Base-by-base conservation (phyloP, 2,113 vertebrate genomes). In the Rhea pennata region DNA sequence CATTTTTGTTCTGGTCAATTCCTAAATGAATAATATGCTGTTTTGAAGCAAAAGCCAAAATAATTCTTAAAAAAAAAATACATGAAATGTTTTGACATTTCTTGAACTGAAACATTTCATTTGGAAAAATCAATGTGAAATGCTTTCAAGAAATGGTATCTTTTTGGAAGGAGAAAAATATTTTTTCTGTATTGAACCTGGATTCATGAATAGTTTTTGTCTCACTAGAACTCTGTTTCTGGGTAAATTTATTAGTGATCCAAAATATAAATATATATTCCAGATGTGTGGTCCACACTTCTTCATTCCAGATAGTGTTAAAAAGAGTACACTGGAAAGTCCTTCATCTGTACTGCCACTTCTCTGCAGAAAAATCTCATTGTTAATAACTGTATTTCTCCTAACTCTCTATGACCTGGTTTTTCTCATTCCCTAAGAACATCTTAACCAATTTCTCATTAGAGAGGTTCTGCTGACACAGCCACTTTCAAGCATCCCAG, bases 21-120 rank as follows among this genome's bases (percentile, higher is more conserved):
- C 88, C 91, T 78, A 87, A 89, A 80, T 78, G 48, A 2, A 54
- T 39, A 87, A 61, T 59, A 72, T 74, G 17, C 58, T 59, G 9
- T 90, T 92, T 95, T 92, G 54, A 95, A 81, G 84, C 29, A 81
- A 42, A 93, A 92, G 42, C 91, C n/a, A 92, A 89, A 95, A 87
- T 85, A 94, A 78, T 92, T 91, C 73, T 79, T 70, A 3, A 70
- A 56, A 58, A 58, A 93, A 80, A 92, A 48, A 48, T 8, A 79
- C 56, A 40, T 31, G 9, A 83, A 58, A 87, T 74, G 11, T 72
- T 93, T 80, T 73, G 82, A 67, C 33, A 95, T 96, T 94, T 95
- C 82, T 91, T 95, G 58, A 66, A 84, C 33, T 87, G 71, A 91
- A 91, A 46, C 21, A 61, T 62, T 89, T 94, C 26, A 66, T 70